Conservation (phyloP, 2,888 invertebrate species). For the Leistus spinibarbis region DNA sequence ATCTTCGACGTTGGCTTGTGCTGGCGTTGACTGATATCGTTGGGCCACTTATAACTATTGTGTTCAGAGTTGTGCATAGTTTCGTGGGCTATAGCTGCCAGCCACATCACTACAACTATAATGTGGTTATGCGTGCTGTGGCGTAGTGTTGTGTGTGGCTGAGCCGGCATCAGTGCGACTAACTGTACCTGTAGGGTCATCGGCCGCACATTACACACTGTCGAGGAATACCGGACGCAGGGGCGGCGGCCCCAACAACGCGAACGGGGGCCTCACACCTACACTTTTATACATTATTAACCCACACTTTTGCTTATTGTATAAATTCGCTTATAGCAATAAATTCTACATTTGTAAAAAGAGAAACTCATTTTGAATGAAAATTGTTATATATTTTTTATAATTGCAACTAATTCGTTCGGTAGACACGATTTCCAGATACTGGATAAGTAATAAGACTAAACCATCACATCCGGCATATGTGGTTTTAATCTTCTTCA, state of each 20-base stretch:
- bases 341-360: too few relatives aligned
- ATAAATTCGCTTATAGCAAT: too few relatives aligned
- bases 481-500: too few relatives aligned
- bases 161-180: conserved; percentile 5
- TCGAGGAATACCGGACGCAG: conserved; percentile 1
- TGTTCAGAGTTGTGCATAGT: neutral
- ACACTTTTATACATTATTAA: neutral
- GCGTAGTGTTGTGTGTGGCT: conserved; percentile 16
- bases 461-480: too few relatives aligned
- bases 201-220: conserved; percentile 1
- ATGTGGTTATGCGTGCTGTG: conserved; percentile 18
- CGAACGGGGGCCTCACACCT: neutral
- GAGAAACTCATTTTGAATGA: too few relatives aligned
- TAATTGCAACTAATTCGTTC: too few relatives aligned
- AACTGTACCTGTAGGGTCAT: conserved; percentile 36
- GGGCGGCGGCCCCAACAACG: neutral
- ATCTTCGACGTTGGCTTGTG: too few relatives aligned
- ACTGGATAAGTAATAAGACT: too few relatives aligned
- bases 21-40: neutral
- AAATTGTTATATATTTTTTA: too few relatives aligned
- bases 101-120: neutral
- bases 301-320: too few relatives aligned
- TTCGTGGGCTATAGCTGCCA: neutral
- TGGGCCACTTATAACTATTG: neutral
- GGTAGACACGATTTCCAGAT: too few relatives aligned